Evolutionary conservation across 2,888 invertebrate species (phyloP), one percentile per base, ranked within the genome.

Genomic region (Agrilus mali): DNA sequence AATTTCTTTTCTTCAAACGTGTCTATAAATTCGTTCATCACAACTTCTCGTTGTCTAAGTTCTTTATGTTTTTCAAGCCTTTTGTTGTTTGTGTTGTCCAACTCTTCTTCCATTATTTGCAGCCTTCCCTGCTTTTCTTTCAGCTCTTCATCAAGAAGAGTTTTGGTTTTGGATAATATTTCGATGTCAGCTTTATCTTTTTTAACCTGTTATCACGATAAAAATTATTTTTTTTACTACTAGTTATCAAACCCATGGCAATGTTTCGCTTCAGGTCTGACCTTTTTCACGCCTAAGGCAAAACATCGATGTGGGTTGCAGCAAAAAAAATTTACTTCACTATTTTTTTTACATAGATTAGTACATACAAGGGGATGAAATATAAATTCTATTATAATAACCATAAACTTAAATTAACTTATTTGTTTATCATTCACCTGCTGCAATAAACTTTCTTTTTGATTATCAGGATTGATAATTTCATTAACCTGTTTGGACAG

Each of bases 181-280:
- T 57, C 56, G 10, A 54, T 57, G 45, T 58, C 57, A 15, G 50
- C 41, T 44, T 57, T 56, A 38, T 57, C 55, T 36, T 55, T 51
- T 47, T 56, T 57, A 2, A 58, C 53, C 56, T 56, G 34, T 22
- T 47, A 49, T 14, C 20, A 16, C 2, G 37, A 20, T 36, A 5
- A 34, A 17, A 22, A 34, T 3, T 12, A 34, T n/a, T 12, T 20
- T 10, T n/a, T n/a, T n/a, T n/a, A n/a, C n/a, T n/a, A n/a, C n/a
- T n/a, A n/a, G n/a, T n/a, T n/a, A n/a, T n/a, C n/a, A n/a, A n/a
- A n/a, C n/a, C n/a, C n/a, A n/a, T n/a, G n/a, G n/a, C n/a, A n/a
- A n/a, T n/a, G n/a, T n/a, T n/a, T n/a, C n/a, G n/a, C n/a, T n/a
- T n/a, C n/a, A n/a, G n/a, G n/a, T n/a, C n/a, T n/a, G n/a, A n/a